Evolutionary conservation across 1,140 invertebrate genomes (phyloP), one percentile per base, ranked within the genome.

Genomic region (Drosophila sp.): DNA sequence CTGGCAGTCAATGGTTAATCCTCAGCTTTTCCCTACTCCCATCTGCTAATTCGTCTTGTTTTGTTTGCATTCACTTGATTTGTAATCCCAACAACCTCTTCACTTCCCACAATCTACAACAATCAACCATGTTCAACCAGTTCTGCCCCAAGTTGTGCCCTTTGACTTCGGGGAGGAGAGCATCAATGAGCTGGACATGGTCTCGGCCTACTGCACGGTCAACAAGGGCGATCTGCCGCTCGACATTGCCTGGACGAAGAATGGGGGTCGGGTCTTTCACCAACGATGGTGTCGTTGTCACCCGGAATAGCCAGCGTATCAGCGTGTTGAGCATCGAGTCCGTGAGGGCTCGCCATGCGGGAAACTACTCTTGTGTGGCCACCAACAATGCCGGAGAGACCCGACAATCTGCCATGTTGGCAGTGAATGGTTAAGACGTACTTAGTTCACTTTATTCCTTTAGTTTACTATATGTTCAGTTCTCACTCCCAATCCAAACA

Each of bases 191-290:
- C 94, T 95, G 43, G 95, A 96, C 70, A 94, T 93, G 90, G 94
- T 94, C 25, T 95, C 94, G 2, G 93, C 96, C 40, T 94, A 94
- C 16, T 98, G 97, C 92, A 95, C 95, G 13, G 95, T 98, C 8
- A 95, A 95, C 74, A 97, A 97, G 91, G 97, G 97, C 32, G 97
- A 97, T 90, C 93, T 95, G 61, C 97, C 97, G 0, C 93, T 97
- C 56, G 94, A 95, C 53, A 96, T 97, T 72, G 92, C 93, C 40
- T 97, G 97, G 96, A 91, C 90, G 21, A 92, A 93, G 50, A 91
- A 93, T 34, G 86, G 89, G 21, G 82, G 86, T 27, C 80, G 89
- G 18, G 78, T 92, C 46, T 87, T 87, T 76, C 71, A 90, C 79
- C 73, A 91, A 80, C 65, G 92, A 90, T 82, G 92, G 91, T 16